A percentile compares a stretch with the other conserved stretches of the same genome.
phyloP scores from a whole-genome alignment of 2,113 vertebrate genomes.

The Apodemus speciosus region DNA sequence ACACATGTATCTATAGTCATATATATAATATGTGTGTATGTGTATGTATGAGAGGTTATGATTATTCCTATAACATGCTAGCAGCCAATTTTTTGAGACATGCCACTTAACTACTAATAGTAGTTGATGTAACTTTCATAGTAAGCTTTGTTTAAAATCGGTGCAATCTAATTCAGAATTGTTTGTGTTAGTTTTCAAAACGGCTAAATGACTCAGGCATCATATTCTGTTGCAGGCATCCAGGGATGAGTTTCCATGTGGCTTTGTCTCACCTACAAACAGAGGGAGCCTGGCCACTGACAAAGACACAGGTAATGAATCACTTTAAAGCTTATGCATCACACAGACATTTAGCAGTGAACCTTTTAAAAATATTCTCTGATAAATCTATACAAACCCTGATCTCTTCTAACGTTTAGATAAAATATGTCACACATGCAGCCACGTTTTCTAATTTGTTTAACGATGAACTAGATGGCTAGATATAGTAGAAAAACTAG shows the following conservation, averaged over 20 bases:
- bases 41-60: not conserved
- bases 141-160: conserved; percentile 45
- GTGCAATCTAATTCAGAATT: conserved; percentile 12
- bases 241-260: conserved; percentile 91
- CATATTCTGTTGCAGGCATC: conserved; percentile 87
- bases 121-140: conserved; percentile 1
- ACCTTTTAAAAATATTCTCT: conserved; percentile 32
- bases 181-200: not conserved
- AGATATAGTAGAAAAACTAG: conserved; percentile 17
- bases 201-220: conserved; percentile 74
- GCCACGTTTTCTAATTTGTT: not conserved
- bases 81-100: not conserved
- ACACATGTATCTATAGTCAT: no score
- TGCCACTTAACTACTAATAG: conserved; percentile 20
- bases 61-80: not conserved
- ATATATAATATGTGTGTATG: no score
- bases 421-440: conserved; percentile 21
- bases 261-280: conserved; percentile 85
- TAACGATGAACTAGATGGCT: conserved; percentile 14
- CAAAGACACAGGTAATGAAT: conserved; percentile 89
- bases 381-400: conserved; percentile 31
- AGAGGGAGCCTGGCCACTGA: conserved; percentile 90
- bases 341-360: conserved; percentile 22
- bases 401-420: conserved; percentile 23
- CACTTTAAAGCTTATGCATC: not conserved